Evolutionary conservation across 2,888 invertebrate species (phyloP).

Genomic region (Idaea aversata): DNA sequence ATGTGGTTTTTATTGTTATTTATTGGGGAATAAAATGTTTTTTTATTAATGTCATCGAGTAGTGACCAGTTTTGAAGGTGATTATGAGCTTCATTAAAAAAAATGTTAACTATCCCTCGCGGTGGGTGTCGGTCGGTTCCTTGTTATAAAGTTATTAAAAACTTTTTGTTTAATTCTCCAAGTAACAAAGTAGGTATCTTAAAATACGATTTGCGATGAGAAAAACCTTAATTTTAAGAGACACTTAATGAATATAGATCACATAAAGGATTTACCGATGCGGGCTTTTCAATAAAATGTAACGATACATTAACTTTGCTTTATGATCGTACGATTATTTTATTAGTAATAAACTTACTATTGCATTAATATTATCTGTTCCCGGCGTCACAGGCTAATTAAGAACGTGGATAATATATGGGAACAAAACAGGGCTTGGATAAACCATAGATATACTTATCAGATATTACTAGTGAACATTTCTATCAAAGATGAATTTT

Average conservation of each 20-base stretch:
- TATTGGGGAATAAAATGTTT: slow-evolving; percentile 71
- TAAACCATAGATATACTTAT: neutral
- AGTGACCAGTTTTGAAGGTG: slow-evolving; percentile 29
- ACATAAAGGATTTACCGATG: slow-evolving; percentile 1
- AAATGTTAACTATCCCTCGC: slow-evolving; percentile 6
- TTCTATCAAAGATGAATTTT: too few species aligned
- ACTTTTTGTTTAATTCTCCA: neutral
- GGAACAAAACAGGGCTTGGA: neutral
- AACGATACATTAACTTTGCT: slow-evolving; percentile 50
- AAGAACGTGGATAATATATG: neutral
- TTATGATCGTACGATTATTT: slow-evolving; percentile 63
- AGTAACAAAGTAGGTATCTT: neutral
- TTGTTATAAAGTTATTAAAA: slow-evolving; percentile 4
- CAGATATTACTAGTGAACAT: neutral
- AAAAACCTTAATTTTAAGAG: slow-evolving; percentile 1
- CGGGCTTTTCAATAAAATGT: neutral
- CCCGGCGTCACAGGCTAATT: neutral
- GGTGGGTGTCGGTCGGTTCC: slow-evolving; percentile 10
- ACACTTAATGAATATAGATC: neutral
- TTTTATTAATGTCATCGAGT: slow-evolving; percentile 72
- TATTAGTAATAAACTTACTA: slow-evolving; percentile 56
- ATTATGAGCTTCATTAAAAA: slow-evolving; percentile 13
- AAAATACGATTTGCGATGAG: neutral
- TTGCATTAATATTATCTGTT: slow-evolving; percentile 36
- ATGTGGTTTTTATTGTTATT: slow-evolving; percentile 78